Conservation (phyloP, 1,140 invertebrate species). For the Chelonus insularis region DNA sequence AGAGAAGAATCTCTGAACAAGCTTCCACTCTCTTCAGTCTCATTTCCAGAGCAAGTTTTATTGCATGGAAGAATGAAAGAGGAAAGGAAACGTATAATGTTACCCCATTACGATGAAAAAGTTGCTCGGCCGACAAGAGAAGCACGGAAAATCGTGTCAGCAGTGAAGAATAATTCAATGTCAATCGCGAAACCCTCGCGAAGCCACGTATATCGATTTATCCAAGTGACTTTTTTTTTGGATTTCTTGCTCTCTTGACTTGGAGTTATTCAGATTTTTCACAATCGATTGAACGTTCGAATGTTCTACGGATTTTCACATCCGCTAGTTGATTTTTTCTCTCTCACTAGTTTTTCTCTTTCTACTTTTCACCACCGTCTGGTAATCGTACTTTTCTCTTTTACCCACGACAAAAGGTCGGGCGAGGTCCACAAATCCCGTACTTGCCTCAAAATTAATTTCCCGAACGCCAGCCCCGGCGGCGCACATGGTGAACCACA, state of each 20-base stretch:
- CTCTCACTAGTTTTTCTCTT: background rate
- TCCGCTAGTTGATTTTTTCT: background rate
- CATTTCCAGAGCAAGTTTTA: conserved; percentile 11
- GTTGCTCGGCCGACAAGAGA: background rate
- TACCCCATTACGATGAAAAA: conserved; percentile 2
- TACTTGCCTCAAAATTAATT: conserved; percentile 9
- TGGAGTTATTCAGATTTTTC: conserved; percentile 11
- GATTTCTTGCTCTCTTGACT: background rate
- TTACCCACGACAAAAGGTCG: background rate
- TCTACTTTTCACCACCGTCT: background rate
- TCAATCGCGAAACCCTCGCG: background rate
- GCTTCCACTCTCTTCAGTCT: background rate
- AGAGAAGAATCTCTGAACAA: conserved; percentile 2
- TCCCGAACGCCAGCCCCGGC: background rate
- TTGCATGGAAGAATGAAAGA: background rate
- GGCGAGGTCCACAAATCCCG: background rate
- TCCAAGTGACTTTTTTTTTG: background rate
- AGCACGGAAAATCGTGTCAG: conserved; percentile 8
- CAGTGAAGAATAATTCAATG: conserved; percentile 8
- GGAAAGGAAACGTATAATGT: conserved; percentile 1
- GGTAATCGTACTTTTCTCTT: background rate
- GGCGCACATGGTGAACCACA: conserved; percentile 1
- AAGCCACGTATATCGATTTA: conserved; percentile 4
- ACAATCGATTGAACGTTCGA: conserved; percentile 1
- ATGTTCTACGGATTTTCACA: background rate